Evolutionary conservation across 2,797 vertebrate genomes (phyloP), one percentile per base, ranked within the genome.

Genomic region (Liparis tanakae): DNA sequence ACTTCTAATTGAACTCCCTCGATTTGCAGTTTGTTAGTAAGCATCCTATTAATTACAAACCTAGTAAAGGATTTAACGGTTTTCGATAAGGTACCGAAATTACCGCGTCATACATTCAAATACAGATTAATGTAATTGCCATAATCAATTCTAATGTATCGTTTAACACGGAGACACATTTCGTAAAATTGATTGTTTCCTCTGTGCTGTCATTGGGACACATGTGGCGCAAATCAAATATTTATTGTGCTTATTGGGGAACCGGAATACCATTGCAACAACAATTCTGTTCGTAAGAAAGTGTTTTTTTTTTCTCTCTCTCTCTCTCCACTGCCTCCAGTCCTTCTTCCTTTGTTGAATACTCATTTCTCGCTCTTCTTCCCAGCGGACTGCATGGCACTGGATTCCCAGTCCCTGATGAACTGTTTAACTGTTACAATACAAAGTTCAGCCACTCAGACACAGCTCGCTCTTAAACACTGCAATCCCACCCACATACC

Each of bases 1-100:
- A 50, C 81, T 66, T 84, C 82, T 76, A 88, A 89, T 87, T 85
- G 48, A 82, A 79, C 79, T 83, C 80, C 73, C 74, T 72, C 73
- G 39, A 76, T 85, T 86, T 82, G 70, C 70, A 66, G 85, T 81
- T 48, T 12, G 14, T 58, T 63, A 82, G 77, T 74, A 82, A 70
- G 71, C 74, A 59, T 64, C 60, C 36, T 72, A 80, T 89, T 87
- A 89, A 92, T 93, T 86, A 86, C 73, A 62, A 73, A 77, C 51
- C 76, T 68, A 74, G 78, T 68, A 68, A 79, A 83, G 77, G 68
- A 74, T 79, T 78, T 77, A 76, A 86, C 90, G 76, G 62, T 80
- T 89, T 85, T 73, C 36, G 86, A 75, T 80, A n/a, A 84, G 81
- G 67, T 68, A 64, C 71, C 78, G 46, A 72, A 86, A 77, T 79